Base-by-base conservation (phyloP, 2,888 invertebrate genomes). In the Eulithis testata region DNA sequence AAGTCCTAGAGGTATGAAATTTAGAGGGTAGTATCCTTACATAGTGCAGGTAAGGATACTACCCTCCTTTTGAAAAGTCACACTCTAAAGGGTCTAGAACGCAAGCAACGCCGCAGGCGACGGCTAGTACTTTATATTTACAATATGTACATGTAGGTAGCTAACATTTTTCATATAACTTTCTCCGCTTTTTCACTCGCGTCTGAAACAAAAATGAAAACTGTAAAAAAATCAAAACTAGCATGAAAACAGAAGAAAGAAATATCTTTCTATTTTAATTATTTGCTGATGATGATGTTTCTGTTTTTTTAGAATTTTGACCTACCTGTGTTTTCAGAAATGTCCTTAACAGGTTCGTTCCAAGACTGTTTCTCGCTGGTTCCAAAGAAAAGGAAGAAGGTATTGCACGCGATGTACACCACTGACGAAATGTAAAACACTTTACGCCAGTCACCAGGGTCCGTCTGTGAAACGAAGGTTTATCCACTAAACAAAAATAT, bases 351-450 rank as follows among this genome's bases (percentile, higher is more conserved):
- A 0, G 79, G 78, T 66, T 95, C 94, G 74, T 96, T 96, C 97
- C 97, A 97, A 4, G 92, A 80, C 80, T 97, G 97, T 1, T 94
- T 89, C 67, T 94, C 93, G 7, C 95, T 95, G 57, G 94, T 94
- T 6, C 96, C 96, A 76, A 96, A 96, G 31, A 95, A 77, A 0
- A 96, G 75, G 79, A 95, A 97, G 69, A 96, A 87, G 0, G 95
- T 83, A 76, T 96, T 95, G 27, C 95, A 94, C 3, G 93, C 76
- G n/a, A 96, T 85, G 79, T 96, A 97, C 62, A 96, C 85, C 0
- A 87, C 94, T 0, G 96, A 94, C 0, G 97, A 94, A n/a, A 96
- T 87, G 79, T 95, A 95, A 87, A 97, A 97, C 5, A 97, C 95
- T 50, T 93, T 92, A 47, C 94, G 94, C 97, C 97, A 97, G 79